Conservation (phyloP, 2,888 invertebrate species). For the Sarcophaga rosellei region DNA sequence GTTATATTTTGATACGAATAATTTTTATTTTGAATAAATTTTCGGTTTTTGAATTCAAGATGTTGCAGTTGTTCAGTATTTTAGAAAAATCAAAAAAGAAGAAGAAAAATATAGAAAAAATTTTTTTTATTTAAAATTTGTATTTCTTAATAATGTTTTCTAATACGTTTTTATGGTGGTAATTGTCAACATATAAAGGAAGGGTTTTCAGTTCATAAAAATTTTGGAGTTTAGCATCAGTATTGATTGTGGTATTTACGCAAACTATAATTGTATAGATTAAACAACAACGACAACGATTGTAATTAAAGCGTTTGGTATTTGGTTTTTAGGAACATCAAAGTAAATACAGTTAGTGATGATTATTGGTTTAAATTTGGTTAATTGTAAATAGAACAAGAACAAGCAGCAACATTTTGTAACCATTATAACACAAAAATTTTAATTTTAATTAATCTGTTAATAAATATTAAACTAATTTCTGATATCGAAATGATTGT, state of each 20-base stretch:
- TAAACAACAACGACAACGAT: constrained; percentile 40
- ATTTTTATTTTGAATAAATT: constrained; percentile 29
- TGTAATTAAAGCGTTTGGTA: constrained; percentile 51
- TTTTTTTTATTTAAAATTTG: constrained; percentile 49
- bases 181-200: constrained; percentile 43
- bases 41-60: constrained; percentile 45
- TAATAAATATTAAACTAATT: constrained; percentile 43
- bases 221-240: constrained; percentile 12
- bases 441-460: constrained; percentile 32
- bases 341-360: constrained; percentile 51
- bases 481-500: constrained; percentile 20
- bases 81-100: constrained; percentile 64
- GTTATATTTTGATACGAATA: constrained; percentile 4
- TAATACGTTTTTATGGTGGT: not conserved
- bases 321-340: constrained; percentile 34
- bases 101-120: constrained; percentile 59
- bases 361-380: constrained; percentile 19
- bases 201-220: constrained; percentile 40
- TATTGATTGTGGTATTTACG: constrained; percentile 9
- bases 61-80: constrained; percentile 64
- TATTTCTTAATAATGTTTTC: constrained; percentile 26
- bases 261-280: constrained; percentile 46
- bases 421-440: constrained; percentile 53
- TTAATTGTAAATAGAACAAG: constrained; percentile 33
- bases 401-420: constrained; percentile 68